Percentiles rank a stretch among this genome's conserved stretches.
These are phyloP conservation scores for Pipa parva DNA, from an alignment of 2,113 vertebrate genomes.

Conservation along the genomic window DNA sequence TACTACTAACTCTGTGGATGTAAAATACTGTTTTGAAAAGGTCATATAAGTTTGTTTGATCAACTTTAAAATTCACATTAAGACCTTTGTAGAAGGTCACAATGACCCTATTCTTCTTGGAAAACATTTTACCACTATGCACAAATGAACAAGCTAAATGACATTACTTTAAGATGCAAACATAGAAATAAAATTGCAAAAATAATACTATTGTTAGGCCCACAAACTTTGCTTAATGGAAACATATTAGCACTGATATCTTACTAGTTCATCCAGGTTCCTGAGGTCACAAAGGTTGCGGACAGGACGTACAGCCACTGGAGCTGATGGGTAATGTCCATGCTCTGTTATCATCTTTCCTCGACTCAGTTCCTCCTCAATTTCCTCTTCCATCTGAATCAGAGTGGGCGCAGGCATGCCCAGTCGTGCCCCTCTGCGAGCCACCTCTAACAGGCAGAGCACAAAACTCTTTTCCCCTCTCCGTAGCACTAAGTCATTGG, in stretches of 20 bases:
- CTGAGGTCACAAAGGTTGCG: conserved; percentile 80
- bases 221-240: no score
- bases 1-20: no score
- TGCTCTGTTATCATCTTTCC: conserved; percentile 14
- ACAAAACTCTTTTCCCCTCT: conserved; percentile 95
- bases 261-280: conserved; percentile 93
- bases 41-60: no score
- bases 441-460: conserved; percentile 90
- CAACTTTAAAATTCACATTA: no score
- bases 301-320: conserved; percentile 44
- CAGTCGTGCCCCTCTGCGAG: conserved; percentile 83
- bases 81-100: no score
- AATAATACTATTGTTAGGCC: no score
- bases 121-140: no score
- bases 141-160: no score
- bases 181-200: no score
- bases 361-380: conserved; percentile 77
- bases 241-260: conserved; percentile 47
- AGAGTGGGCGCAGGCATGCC: conserved; percentile 94
- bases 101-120: no score
- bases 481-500: conserved; percentile 88
- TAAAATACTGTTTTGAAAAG: no score
- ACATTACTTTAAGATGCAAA: no score
- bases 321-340: conserved; percentile 30
- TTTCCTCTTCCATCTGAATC: conserved; percentile 95